phyloP scores from a whole-genome alignment of 2,797 vertebrate genomes.

The Lagorchestes hirsutus region DNA sequence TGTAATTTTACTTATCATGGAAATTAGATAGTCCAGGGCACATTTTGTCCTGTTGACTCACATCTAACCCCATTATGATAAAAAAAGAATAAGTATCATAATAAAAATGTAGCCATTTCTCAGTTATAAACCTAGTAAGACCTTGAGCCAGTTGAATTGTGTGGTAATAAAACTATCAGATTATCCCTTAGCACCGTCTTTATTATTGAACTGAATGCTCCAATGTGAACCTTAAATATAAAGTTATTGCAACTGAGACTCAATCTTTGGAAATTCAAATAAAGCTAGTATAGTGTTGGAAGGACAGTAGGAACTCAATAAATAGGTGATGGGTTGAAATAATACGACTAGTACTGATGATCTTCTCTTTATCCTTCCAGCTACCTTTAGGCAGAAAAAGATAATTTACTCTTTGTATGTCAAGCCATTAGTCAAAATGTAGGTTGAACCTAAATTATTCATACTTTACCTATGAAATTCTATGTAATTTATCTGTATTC shows the following conservation, averaged over 20 bases:
- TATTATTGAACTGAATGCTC: slow-evolving; percentile 16
- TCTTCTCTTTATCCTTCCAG: not conserved
- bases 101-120: slow-evolving; percentile 52
- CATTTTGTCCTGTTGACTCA: slow-evolving; percentile 33
- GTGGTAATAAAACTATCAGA: slow-evolving; percentile 39
- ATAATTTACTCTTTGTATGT: slow-evolving; percentile 9
- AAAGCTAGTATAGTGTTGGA: not conserved
- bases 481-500: not conserved
- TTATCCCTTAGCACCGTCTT: slow-evolving; percentile 21
- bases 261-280: slow-evolving; percentile 40
- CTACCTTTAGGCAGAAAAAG: not conserved
- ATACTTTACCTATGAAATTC: slow-evolving; percentile 35
- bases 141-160: slow-evolving; percentile 19
- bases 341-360: slow-evolving; percentile 12
- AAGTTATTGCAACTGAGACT: slow-evolving; percentile 1
- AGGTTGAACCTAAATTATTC: not conserved
- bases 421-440: slow-evolving; percentile 25
- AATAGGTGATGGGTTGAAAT: not conserved
- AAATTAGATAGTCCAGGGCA: slow-evolving; percentile 35
- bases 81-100: slow-evolving; percentile 15
- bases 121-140: slow-evolving; percentile 4
- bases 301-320: not conserved
- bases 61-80: slow-evolving; percentile 16
- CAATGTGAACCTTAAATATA: slow-evolving; percentile 14
- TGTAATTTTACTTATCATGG: slow-evolving; percentile 33